These are phyloP conservation scores for Ellobium chinense DNA, from an alignment of 2,888 invertebrate genomes.

Conservation along the genomic window DNA sequence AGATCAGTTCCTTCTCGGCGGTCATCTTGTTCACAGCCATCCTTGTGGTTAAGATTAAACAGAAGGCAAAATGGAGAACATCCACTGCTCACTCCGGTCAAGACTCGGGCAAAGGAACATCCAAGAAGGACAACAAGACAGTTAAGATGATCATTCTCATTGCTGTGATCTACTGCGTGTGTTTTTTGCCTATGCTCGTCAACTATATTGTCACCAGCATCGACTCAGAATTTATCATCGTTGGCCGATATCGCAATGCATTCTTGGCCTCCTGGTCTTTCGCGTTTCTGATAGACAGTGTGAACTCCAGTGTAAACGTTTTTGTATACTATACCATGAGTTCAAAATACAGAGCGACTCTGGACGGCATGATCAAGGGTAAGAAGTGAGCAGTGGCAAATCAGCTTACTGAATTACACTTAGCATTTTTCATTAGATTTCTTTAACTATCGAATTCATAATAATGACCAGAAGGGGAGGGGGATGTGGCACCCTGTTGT, in stretches of 20 bases:
- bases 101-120: background rate
- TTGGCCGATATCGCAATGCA: background rate
- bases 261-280: background rate
- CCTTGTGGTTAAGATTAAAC: conserved; percentile 5
- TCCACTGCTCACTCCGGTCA: background rate
- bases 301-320: conserved; percentile 12
- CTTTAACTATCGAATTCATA: too few relatives aligned
- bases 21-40: conserved; percentile 1
- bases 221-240: conserved; percentile 1
- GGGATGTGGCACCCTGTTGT: too few relatives aligned
- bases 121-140: background rate
- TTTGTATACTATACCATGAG: conserved; percentile 22
- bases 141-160: conserved; percentile 12
- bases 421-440: too few relatives aligned
- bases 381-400: background rate
- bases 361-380: background rate
- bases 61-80: conserved; percentile 12
- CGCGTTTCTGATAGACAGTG: background rate
- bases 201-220: background rate
- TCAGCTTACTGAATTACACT: too few relatives aligned
- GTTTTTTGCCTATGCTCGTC: conserved; percentile 7
- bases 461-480: too few relatives aligned
- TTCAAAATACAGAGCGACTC: background rate
- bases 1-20: conserved; percentile 1
- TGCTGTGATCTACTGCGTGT: background rate